phyloP scores from a whole-genome alignment of 2,113 vertebrate species.

The Dipodomys spectabilis region DNA sequence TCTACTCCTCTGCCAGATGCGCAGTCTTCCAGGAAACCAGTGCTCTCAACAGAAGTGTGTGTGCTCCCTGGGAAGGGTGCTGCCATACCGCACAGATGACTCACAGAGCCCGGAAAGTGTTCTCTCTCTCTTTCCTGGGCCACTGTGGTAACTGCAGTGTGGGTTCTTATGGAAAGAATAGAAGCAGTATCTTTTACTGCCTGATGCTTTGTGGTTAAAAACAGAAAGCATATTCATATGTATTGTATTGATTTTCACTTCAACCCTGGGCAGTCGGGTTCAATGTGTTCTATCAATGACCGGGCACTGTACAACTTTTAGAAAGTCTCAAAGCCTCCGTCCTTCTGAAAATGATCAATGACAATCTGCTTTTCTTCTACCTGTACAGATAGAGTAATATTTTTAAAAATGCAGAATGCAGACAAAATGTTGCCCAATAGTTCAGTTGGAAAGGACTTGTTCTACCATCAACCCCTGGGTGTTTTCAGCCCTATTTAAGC shows the following conservation, averaged over 20 bases:
- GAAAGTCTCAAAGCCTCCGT: not conserved
- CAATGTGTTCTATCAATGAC: constrained; percentile 56
- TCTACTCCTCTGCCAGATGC: not conserved
- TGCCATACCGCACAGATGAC: constrained; percentile 31
- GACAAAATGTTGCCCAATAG: not conserved
- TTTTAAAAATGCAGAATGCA: constrained; percentile 20
- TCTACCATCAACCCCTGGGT: not conserved
- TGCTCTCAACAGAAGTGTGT: constrained; percentile 6
- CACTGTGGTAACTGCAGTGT: constrained; percentile 46
- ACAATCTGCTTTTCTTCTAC: not conserved
- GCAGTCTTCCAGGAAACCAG: constrained; percentile 65
- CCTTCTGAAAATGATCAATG: constrained; percentile 37
- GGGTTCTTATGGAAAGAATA: constrained; percentile 19
- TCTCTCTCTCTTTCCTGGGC: constrained; percentile 53
- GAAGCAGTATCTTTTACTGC: constrained; percentile 40
- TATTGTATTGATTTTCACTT: constrained; percentile 67
- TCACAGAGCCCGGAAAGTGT: constrained; percentile 54
- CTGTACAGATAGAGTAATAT: not conserved
- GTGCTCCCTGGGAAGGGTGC: constrained; percentile 39
- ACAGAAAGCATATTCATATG: not conserved
- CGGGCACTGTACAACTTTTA: constrained; percentile 5
- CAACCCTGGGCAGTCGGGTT: constrained; percentile 15
- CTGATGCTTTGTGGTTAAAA: constrained; percentile 56
- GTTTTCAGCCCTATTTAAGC: not conserved
- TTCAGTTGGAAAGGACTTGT: constrained; percentile 8